Conservation (phyloP, 2,888 invertebrate species). For the Lysandra bellargus region DNA sequence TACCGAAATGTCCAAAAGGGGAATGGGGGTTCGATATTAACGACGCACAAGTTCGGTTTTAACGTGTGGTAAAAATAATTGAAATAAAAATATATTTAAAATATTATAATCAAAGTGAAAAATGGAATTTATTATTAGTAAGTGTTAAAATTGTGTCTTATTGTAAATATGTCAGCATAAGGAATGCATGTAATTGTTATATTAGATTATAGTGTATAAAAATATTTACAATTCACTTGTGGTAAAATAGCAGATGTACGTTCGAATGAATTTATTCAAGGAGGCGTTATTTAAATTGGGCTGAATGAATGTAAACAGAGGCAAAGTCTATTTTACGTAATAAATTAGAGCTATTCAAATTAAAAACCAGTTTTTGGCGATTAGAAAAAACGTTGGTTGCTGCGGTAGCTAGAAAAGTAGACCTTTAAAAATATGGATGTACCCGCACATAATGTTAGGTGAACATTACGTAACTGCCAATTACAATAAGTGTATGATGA, state of each 20-base stretch:
- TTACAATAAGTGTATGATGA: constrained; percentile 7
- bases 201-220: constrained; percentile 6
- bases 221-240: background rate
- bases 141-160: constrained; percentile 29
- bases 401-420: background rate
- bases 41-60: background rate
- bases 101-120: background rate
- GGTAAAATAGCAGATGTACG: background rate
- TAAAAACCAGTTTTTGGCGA: background rate
- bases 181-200: constrained; percentile 4
- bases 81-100: background rate
- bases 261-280: background rate
- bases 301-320: background rate
- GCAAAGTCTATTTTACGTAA: background rate
- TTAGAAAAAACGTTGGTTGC: background rate
- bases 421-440: constrained; percentile 17
- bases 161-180: constrained; percentile 21
- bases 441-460: background rate
- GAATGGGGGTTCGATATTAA: background rate
- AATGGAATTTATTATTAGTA: constrained; percentile 26
- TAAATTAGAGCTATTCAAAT: background rate
- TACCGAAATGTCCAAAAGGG: background rate
- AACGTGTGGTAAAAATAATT: background rate
- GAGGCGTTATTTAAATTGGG: background rate
- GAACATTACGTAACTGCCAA: background rate